Base-by-base conservation (phyloP, 2,888 invertebrate species). In the Litoditis marina region DNA sequence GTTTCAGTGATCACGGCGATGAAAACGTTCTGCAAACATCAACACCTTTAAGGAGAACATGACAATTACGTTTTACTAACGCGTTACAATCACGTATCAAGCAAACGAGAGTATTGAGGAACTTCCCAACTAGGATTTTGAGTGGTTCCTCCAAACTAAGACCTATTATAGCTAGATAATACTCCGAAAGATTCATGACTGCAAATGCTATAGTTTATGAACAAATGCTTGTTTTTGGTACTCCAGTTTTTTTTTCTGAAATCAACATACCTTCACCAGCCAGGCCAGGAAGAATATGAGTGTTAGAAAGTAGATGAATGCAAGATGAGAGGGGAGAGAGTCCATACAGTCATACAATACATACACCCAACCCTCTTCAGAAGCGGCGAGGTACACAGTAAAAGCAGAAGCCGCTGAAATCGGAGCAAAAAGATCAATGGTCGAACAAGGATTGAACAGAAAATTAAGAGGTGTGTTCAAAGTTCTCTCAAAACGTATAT, bases 361-460 rank as follows among this genome's bases (percentile, higher is more conserved):
- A 83, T 95, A 95, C 7, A 96, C 96, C 98, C 98, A 99, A 49
- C 98, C 98, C 86, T 99, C 98, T 85, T 99, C 98, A 0, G 95
- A 95, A 2, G 96, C 94, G 0, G 98, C 95, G 86, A 99, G 94
- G 84, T 99, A 99, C 0, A 99, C 98, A 1, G 98, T 99, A 85
- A 99, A 99, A 75, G 99, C 91, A 85, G 95, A 96, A 5, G 84
- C 84, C 3, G 82, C 86, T 86, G 80, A 28, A 80, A 68, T n/a
- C n/a, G n/a, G n/a, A n/a, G n/a, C n/a, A n/a, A n/a, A n/a, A n/a
- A n/a, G n/a, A n/a, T n/a, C n/a, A 19, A 47, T 13, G 47, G 8
- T 47, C 19, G 13, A n/a, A n/a, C n/a, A n/a, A n/a, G n/a, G n/a
- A n/a, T n/a, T n/a, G n/a, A n/a, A n/a, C n/a, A n/a, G n/a, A n/a